Conservation (phyloP, 2,888 invertebrate genomes). For the Leucozona laternaria region DNA sequence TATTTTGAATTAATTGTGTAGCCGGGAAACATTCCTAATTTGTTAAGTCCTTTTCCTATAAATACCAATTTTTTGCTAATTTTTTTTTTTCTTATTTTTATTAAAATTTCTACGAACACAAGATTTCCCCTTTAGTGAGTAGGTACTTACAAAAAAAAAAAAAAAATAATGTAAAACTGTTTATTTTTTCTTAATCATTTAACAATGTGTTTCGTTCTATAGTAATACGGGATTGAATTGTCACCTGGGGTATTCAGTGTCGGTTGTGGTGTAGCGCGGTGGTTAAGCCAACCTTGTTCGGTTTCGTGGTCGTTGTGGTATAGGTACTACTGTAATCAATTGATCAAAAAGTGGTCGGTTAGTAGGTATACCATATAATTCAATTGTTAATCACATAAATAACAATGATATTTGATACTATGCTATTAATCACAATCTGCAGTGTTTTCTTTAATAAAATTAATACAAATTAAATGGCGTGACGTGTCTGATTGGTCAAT, state of each 20-base stretch:
- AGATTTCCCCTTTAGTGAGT: not conserved
- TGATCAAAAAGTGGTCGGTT: constrained; percentile 54
- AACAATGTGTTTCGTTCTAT: constrained; percentile 49
- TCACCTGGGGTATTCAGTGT: constrained; percentile 56
- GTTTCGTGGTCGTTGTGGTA: constrained; percentile 63
- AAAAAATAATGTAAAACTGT: not conserved
- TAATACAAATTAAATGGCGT: not conserved
- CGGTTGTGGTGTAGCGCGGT: constrained; percentile 39
- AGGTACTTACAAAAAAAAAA: not conserved
- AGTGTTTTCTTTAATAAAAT: not conserved
- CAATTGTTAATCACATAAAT: constrained; percentile 58
- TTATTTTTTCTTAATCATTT: constrained; percentile 27
- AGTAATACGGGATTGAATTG: constrained; percentile 44
- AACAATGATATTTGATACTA: constrained; percentile 50
- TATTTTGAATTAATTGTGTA: too few relatives aligned
- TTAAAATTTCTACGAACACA: not conserved
- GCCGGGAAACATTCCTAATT: too few relatives aligned
- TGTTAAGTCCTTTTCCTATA: too few relatives aligned
- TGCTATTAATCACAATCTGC: not conserved
- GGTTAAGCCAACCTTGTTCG: constrained; percentile 51
- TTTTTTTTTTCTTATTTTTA: not conserved
- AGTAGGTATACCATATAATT: constrained; percentile 55
- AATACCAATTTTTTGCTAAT: too few relatives aligned
- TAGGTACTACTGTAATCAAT: constrained; percentile 47
- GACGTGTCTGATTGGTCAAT: constrained; percentile 7